These are phyloP conservation scores for Oscheius sp. DNA, from an alignment of 2,888 invertebrate species.

Conservation along the genomic window DNA sequence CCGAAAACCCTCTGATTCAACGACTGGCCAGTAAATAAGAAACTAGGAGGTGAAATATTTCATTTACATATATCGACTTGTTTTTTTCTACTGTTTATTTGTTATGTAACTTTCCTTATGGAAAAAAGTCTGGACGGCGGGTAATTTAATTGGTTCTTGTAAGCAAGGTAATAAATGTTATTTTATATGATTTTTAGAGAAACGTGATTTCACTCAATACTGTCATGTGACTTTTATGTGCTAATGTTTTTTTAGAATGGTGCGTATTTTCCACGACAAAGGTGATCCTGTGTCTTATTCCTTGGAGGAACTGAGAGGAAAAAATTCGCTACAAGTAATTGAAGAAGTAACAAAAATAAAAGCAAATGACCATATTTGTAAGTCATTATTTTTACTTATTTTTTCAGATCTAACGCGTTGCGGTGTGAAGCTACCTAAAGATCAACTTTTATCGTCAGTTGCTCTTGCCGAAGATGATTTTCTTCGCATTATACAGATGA, in stretches of 20 bases:
- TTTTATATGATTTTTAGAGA: neutral
- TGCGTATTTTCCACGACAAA: constrained; percentile 9
- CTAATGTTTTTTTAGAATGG: neutral
- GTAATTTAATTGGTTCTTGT: neutral
- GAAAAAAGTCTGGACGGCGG: neutral
- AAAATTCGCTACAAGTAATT: constrained; percentile 6
- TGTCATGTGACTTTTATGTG: neutral
- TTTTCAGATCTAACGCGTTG: constrained; percentile 22
- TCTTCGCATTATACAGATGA: constrained; percentile 14
- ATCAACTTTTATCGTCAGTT: neutral
- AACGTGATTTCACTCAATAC: neutral
- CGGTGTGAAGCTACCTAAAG: neutral
- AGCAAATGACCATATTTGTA: neutral
- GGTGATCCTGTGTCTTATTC: constrained; percentile 5
- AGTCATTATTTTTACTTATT: too few species aligned
- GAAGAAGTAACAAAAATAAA: constrained; percentile 4
- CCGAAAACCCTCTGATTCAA: constrained; percentile 83
- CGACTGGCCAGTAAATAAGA: neutral
- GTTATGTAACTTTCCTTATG: too few species aligned
- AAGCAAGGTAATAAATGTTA: neutral
- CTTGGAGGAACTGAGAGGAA: constrained; percentile 1
- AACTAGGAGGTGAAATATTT: neutral
- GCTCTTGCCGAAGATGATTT: constrained; percentile 14
- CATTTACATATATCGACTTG: too few species aligned
- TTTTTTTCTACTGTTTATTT: too few species aligned